Evolutionary conservation across 2,888 invertebrate species (phyloP), one percentile per base, ranked within the genome.

Genomic region (Gryllus longicercus): DNA sequence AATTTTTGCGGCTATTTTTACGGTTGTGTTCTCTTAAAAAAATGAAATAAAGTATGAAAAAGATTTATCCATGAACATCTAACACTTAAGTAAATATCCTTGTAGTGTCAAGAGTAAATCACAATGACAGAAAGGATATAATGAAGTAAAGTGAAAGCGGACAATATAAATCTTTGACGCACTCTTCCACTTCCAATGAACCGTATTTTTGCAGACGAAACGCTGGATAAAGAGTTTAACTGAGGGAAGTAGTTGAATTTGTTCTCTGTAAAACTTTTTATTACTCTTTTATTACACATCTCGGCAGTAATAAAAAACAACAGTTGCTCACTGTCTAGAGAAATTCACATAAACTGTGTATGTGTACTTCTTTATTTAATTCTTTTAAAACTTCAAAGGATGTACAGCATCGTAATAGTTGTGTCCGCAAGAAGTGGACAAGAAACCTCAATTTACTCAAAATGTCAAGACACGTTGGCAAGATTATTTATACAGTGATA

Each of bases 211-310:
- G 11, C n/a, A n/a, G n/a, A 63, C 14, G 16, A 11, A 63, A 63
- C 4, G 63, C 63, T n/a, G 16, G 63, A 14, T 11, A 63, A 63
- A 14, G 16, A n/a, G 11, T 63, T 14, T 18, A 8, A 63, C 16
- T 18, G 5, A 63, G n/a, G 63, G n/a, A 63, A 63, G 63, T 63
- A 11, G 63, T 63, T n/a, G 63, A 8, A 63, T 63, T 63, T 18
- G 63, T 63, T 63, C 63, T 63, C 63, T 63, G 14, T n/a, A 18
- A n/a, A 63, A 63, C 63, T 63, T 63, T 63, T 63, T 63, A 63
- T 63, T 63, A 63, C 63, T n/a, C 63, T 63, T 63, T 63, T 63
- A 63, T 63, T 63, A 16, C 63, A 63, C 63, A 63, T 63, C 63
- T 63, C n/a, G 63, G 63, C 16, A 63, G 16, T 63, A 63, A 63